A percentile compares a stretch with the other conserved stretches of the same genome.
phyloP scores from a whole-genome alignment of 1,140 invertebrate species.

The Battus philenor region DNA sequence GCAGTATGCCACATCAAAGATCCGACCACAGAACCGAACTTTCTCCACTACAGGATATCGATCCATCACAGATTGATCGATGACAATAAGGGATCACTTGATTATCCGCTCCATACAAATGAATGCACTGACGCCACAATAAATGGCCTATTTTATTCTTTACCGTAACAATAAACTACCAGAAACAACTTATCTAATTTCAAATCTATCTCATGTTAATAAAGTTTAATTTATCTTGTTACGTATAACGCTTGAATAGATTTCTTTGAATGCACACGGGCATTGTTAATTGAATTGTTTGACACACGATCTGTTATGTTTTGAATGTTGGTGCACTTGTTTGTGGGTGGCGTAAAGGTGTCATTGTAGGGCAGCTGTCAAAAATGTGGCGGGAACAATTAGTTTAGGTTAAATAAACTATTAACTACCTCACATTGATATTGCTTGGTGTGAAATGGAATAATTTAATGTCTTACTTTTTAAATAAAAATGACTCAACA shows the following conservation, averaged over 20 bases:
- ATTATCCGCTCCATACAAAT: conserved; percentile 24
- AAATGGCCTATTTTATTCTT: conserved; percentile 21
- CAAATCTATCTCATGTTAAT: not conserved
- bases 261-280: conserved; percentile 24
- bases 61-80: conserved; percentile 42
- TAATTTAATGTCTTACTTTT: too few relatives aligned
- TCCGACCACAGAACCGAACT: conserved; percentile 4
- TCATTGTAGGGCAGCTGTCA: conserved; percentile 7
- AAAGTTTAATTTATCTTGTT: conserved; percentile 15
- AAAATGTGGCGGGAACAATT: conserved; percentile 7
- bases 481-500: too few relatives aligned
- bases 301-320: conserved; percentile 31
- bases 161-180: conserved; percentile 12
- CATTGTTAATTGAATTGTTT: conserved; percentile 39
- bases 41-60: conserved; percentile 17
- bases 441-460: too few relatives aligned
- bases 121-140: conserved; percentile 22
- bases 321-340: conserved; percentile 13
- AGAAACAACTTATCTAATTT: not conserved
- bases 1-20: conserved; percentile 8
- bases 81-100: conserved; percentile 20
- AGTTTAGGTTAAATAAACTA: not conserved
- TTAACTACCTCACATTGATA: too few relatives aligned
- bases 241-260: conserved; percentile 12
- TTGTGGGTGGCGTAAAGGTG: conserved; percentile 27